Evolutionary conservation across 2,113 vertebrate genomes (phyloP), one percentile per base, ranked within the genome.

Genomic region (Formicarius rufipectus): DNA sequence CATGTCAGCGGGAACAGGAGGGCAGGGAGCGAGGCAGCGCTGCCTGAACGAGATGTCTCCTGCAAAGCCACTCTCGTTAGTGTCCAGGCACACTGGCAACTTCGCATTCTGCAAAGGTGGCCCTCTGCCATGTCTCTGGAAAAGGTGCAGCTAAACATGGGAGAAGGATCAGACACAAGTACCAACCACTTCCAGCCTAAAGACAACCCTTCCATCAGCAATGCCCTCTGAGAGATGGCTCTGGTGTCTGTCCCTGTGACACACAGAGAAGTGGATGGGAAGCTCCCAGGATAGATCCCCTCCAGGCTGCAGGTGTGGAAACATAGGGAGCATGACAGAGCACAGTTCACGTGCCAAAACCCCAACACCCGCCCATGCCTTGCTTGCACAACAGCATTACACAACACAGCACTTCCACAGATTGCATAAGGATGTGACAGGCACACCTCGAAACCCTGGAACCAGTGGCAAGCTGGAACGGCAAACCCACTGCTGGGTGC

Each of bases 321-420:
- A 66, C 0, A 2, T 49, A 39, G 25, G 63, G 49, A 87, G 45
- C 80, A 31, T 12, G 4, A 66, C 76, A 50, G 35, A 92, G 67
- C 10, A 2, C 0, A 24, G 62, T 77, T 78, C 4, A 0, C 68
- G 74, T 67, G 86, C 91, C 0, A 2, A 89, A 94, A 80, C 64
- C 45, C 80, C 1, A 4, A 20, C 71, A 47, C 28, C 80, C 30
- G 30, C 84, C 86, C 30, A 3, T 63, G 84, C 64, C 56, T 81
- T 40, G 89, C 77, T 97, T 96, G 96, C 82, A 93, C 91, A 97
- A 96, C 75, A 31, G 68, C 20, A 0, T 97, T 97, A 95, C 8
- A 90, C 93, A 96, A 96, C 67, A 2, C 28, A 0, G 69, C n/a
- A 0, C 90, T 76, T 27, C 52, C n/a, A 33, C 25, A 15, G 19